Evolutionary conservation across 2,888 invertebrate species (phyloP), one percentile per base, ranked within the genome.

Genomic region (Andrena trimmerana): DNA sequence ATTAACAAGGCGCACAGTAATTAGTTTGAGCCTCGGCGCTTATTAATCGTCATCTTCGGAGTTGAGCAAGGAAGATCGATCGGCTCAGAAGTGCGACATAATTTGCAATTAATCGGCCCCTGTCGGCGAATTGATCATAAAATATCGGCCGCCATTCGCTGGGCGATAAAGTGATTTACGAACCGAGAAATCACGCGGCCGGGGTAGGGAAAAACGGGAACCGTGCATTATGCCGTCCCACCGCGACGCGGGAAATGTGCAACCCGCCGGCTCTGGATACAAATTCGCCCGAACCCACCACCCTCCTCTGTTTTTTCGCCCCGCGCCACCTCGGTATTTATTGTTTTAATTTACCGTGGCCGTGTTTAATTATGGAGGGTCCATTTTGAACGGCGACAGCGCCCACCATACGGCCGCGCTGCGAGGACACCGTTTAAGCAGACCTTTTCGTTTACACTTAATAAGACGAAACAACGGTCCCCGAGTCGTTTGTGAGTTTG

Each of bases 281-380:
- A 86, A 88, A 84, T 84, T 86, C 73, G 20, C 60, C 63, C 27
- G 27, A n/a, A 10, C 7, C n/a, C 36, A n/a, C 7, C 60, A 5
- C 27, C 20, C 10, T 33, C 57, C 29, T 29, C 52, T 24, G 57
- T 65, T 86, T 88, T 75, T 78, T 80, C 78, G 59, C 27, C 50
- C 27, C 73, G 24, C 62, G 54, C 76, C 67, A 36, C 74, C 65
- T 29, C 78, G 71, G 90, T 92, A 93, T 93, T 93, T 92, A 93
- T 93, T 87, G 93, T 93, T 93, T 93, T 92, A 93, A 93, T 93
- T 93, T 90, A 92, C 89, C 91, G 88, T 78, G 88, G 80, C 89
- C 86, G 88, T 90, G 91, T 92, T 93, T 93, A 93, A 93, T 93
- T 93, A 93, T 93, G 91, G 92, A 92, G 91, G 91, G 92, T 93